Conservation (phyloP, 2,888 invertebrate genomes). For the Agrotis puta region DNA sequence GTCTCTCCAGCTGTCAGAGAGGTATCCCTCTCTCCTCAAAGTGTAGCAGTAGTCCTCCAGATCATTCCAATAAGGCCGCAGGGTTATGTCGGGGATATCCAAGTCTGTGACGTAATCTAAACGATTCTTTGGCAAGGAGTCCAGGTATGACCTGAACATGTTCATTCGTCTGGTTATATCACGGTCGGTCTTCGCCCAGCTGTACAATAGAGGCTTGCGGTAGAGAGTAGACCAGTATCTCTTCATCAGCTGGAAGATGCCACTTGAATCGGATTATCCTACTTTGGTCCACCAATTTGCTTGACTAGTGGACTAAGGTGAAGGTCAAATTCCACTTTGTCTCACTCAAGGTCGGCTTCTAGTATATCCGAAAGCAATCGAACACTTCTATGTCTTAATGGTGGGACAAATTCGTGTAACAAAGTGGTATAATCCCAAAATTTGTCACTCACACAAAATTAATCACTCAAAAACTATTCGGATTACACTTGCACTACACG, state of each 20-base stretch:
- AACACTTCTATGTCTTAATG: too few relatives aligned
- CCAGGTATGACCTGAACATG: slow-evolving; percentile 79
- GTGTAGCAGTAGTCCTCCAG: slow-evolving; percentile 71
- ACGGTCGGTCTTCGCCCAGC: slow-evolving; percentile 32
- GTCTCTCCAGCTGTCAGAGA: slow-evolving; percentile 71
- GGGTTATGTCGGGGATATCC: slow-evolving; percentile 79
- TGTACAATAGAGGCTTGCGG: slow-evolving; percentile 13
- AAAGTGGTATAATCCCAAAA: too few relatives aligned
- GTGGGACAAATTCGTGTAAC: neutral
- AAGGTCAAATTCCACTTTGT: neutral
- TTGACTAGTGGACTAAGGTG: neutral
- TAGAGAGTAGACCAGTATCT: neutral
- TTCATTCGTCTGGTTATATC: slow-evolving; percentile 69
- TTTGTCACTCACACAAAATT: slow-evolving; percentile 9
- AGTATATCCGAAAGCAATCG: too few relatives aligned
- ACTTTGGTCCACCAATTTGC: neutral
- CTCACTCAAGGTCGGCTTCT: too few relatives aligned
- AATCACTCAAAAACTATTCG: neutral
- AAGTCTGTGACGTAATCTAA: slow-evolving; percentile 81
- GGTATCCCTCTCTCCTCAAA: slow-evolving; percentile 72
- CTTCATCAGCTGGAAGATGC: slow-evolving; percentile 11
- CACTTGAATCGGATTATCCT: neutral
- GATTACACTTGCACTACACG: neutral
- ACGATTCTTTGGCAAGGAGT: slow-evolving; percentile 81
- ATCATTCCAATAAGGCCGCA: slow-evolving; percentile 79